Percentiles rank a stretch among this genome's conserved stretches.
Conservation (phyloP, 2,888 invertebrate genomes). For the Augochlorella aurata region DNA sequence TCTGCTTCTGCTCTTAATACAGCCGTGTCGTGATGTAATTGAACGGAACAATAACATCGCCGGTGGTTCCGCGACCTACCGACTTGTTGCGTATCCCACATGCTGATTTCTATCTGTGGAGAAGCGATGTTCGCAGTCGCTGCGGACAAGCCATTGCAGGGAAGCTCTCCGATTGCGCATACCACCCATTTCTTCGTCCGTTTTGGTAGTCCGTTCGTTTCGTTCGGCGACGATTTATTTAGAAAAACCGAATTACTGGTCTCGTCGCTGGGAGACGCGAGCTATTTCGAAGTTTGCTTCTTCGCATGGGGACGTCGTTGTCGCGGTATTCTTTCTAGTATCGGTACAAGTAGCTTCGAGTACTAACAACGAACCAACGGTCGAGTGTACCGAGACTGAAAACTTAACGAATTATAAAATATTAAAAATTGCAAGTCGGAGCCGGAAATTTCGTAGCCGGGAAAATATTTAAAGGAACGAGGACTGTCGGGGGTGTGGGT, state of each 20-base stretch:
- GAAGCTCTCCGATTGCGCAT: constrained; percentile 19
- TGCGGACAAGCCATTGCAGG: not conserved
- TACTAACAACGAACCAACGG: too few relatives aligned
- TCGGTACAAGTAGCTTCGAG: too few relatives aligned
- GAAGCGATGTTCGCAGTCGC: constrained; percentile 22
- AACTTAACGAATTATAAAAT: too few relatives aligned
- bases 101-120: constrained; percentile 45
- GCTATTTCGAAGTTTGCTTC: not conserved
- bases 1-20: constrained; percentile 11
- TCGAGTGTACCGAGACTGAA: too few relatives aligned
- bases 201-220: not conserved
- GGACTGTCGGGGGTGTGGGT: too few relatives aligned
- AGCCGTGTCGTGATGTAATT: constrained; percentile 23
- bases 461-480: too few relatives aligned
- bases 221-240: not conserved
- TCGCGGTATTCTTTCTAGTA: too few relatives aligned
- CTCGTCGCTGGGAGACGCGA: not conserved
- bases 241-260: not conserved
- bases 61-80: constrained; percentile 22
- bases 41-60: constrained; percentile 35
- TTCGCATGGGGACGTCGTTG: too few relatives aligned
- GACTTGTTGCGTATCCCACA: constrained; percentile 63
- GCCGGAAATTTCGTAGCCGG: too few relatives aligned
- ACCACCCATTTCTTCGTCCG: constrained; percentile 9
- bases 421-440: too few relatives aligned